A percentile compares a stretch with the other conserved stretches of the same genome.
These are phyloP conservation scores for Yponomeuta plumbellus DNA, from an alignment of 2,888 invertebrate species.

Conservation along the genomic window DNA sequence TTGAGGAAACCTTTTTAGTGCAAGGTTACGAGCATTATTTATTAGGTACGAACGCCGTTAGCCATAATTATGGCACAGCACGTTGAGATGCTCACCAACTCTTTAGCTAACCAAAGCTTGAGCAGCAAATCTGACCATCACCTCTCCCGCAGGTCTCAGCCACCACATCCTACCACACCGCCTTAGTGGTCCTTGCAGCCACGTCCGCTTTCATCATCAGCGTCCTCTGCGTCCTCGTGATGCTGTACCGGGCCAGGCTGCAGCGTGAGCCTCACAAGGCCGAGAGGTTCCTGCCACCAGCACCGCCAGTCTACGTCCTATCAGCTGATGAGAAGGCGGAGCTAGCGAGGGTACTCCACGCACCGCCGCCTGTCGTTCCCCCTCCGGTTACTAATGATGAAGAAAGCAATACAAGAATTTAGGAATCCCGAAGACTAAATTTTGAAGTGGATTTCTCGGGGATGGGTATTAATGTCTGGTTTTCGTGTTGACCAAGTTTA, in stretches of 20 bases:
- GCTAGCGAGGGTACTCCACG: slow-evolving; percentile 59
- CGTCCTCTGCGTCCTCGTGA: slow-evolving; percentile 83
- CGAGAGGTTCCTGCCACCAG: slow-evolving; percentile 78
- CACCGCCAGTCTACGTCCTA: slow-evolving; percentile 82
- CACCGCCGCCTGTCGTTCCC: slow-evolving; percentile 49
- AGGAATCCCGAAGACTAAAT: slow-evolving; percentile 21
- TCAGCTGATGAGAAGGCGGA: slow-evolving; percentile 80
- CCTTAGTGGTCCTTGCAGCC: slow-evolving; percentile 85
- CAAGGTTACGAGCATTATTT: no score
- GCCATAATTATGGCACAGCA: no score
- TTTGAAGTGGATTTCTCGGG: neutral
- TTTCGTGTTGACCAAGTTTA: neutral
- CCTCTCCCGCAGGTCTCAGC: slow-evolving; percentile 65
- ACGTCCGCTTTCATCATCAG: slow-evolving; percentile 88
- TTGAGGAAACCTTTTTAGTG: no score
- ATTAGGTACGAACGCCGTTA: no score
- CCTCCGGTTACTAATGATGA: slow-evolving; percentile 33
- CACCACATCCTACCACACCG: slow-evolving; percentile 84
- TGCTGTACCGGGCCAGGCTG: slow-evolving; percentile 80
- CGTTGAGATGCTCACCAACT: no score
- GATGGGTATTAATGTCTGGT: neutral
- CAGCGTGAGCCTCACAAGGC: slow-evolving; percentile 71
- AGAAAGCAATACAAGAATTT: slow-evolving; percentile 49
- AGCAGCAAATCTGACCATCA: neutral
- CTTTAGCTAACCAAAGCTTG: neutral